These are phyloP conservation scores for Chaetophractus vellerosus DNA, from an alignment of 2,797 vertebrate species.

Conservation along the genomic window DNA sequence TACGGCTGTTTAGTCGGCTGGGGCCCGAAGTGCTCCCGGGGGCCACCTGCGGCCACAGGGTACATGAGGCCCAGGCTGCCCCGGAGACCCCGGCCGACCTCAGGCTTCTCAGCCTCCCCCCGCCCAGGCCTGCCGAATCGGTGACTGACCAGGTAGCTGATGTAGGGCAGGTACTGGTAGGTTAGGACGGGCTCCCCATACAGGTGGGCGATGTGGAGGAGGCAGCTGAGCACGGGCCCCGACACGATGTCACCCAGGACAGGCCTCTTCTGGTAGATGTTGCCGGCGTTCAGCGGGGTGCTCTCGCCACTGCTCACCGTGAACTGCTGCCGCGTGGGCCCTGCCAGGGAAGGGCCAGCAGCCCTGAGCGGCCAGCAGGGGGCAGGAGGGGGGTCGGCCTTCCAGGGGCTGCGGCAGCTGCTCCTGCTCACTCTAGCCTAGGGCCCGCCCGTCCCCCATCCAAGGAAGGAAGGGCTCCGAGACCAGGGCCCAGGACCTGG, in stretches of 20 bases:
- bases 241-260: constrained; percentile 96
- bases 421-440: neutral
- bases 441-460: neutral
- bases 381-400: neutral
- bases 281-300: constrained; percentile 91
- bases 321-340: constrained; percentile 96
- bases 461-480: neutral
- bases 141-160: constrained; percentile 96
- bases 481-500: neutral
- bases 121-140: neutral
- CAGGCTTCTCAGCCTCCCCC: neutral
- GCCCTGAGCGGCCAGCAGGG: neutral
- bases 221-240: constrained; percentile 95
- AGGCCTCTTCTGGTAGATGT: constrained; percentile 95
- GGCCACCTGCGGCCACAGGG: constrained; percentile 92
- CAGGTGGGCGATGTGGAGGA: constrained; percentile 96
- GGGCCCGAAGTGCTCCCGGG: constrained; percentile 89
- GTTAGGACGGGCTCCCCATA: constrained; percentile 99
- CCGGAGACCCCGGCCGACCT: neutral
- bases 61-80: neutral
- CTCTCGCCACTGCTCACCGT: constrained; percentile 91
- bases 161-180: constrained; percentile 98
- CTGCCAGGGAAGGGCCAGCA: constrained; percentile 86
- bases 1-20: constrained; percentile 96
- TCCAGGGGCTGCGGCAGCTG: neutral